Base-by-base conservation (phyloP, 2,113 vertebrate species). In the Sinocyclocheilus anophthalmus region DNA sequence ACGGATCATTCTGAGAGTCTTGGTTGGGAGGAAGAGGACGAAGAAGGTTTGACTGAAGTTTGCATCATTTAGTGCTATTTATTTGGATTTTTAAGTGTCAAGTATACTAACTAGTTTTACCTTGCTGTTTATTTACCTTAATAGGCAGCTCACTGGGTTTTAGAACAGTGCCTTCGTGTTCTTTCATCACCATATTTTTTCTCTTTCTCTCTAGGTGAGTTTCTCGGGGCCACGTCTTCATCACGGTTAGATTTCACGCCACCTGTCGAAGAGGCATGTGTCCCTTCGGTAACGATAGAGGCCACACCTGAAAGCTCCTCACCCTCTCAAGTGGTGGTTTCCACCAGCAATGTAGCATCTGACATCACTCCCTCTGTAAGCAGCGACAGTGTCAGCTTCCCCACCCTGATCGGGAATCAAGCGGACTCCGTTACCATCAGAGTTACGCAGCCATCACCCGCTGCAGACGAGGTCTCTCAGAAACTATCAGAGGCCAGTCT, bases 331-430 rank as follows among this genome's bases (percentile, higher is more conserved):
- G 42, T 5, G 20, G 12, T 81, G 7, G 67, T 81, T 12, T 93
- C 93, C 13, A 91, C 89, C 0, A 75, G 82, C 1, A 91, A 91
- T 2, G 90, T 92, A 75, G 24, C 61, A 4, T 92, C 88, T 0
- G 95, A 96, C 59, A 87, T 94, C 89, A 95, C 96, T 24, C 96
- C 96, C 1, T 99, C 97, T 0, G 93, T 96, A 65, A 98, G 97
- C 95, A 98, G 97, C 4, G 97, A 97, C 89, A 99, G 97, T 55
- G 0, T 96, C 90, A 98, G 97, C 85, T 94, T 97, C 0, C 95
- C 97, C 6, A 98, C 97, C 45, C 97, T 97, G 95, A 92, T 99
- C 48, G 95, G 96, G 84, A 95, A 93, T 22, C 37, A 22, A n/a
- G 76, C 77, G 0, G 85, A 84, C 26, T 91, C 91, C 30, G 57